Percentiles rank a stretch among this genome's conserved stretches.
Evolutionary conservation across 2,113 vertebrate genomes (phyloP).

Genomic region (Platysternon megacephalum): DNA sequence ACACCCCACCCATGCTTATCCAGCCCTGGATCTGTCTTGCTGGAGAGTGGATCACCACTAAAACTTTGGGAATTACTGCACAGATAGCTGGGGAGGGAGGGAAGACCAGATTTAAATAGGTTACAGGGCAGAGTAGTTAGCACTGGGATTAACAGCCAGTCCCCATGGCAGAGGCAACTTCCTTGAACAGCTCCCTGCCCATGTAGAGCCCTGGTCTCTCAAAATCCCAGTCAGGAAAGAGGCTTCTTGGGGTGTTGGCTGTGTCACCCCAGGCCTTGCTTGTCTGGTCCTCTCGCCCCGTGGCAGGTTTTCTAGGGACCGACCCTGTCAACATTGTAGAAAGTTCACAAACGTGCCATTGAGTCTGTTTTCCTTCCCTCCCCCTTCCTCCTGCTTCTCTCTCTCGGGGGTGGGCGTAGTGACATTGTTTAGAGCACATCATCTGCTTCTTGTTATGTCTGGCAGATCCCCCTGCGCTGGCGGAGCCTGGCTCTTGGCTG

Average conservation of each 20-base stretch:
- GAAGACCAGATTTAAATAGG: neutral
- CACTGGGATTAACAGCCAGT: neutral
- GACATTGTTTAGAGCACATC: constrained; percentile 58
- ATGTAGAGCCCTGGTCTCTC: neutral
- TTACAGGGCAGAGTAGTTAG: neutral
- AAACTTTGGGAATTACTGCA: neutral
- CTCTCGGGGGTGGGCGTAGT: constrained; percentile 61
- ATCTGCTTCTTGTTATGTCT: constrained; percentile 81
- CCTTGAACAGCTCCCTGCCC: neutral
- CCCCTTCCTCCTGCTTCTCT: constrained; percentile 4
- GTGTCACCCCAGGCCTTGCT: neutral
- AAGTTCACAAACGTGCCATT: constrained; percentile 18
- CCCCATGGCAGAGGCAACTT: neutral
- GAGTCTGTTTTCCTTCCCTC: neutral
- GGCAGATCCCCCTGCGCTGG: constrained; percentile 60
- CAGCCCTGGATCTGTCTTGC: constrained; percentile 27
- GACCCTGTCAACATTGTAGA: neutral
- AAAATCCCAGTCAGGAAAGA: neutral
- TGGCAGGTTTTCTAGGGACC: neutral
- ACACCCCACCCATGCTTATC: constrained; percentile 43
- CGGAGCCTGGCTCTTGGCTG: constrained; percentile 46
- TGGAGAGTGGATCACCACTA: neutral
- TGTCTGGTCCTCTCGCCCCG: neutral
- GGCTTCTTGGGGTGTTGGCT: neutral
- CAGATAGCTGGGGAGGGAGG: neutral